Evolutionary conservation across 2,797 vertebrate genomes (phyloP).

Genomic region (Hypotaenidia okinawae): DNA sequence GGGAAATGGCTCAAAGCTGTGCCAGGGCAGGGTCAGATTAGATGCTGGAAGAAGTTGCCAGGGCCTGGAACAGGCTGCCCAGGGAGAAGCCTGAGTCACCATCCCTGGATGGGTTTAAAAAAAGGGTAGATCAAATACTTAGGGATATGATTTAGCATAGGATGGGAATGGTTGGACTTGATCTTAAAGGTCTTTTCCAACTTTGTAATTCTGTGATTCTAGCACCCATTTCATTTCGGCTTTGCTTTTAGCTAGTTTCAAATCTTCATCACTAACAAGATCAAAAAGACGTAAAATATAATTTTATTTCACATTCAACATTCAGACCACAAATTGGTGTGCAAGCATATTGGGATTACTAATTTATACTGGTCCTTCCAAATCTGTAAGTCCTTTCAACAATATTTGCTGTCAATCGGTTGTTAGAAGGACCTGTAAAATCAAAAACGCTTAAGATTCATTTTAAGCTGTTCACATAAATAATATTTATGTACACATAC

Average conservation of each 20-base stretch:
- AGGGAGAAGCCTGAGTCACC: too few species aligned
- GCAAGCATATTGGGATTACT: neutral
- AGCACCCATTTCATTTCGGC: neutral
- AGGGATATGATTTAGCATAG: too few species aligned
- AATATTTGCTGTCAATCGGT: neutral
- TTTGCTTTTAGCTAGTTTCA: constrained; percentile 2
- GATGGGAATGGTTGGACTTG: too few species aligned
- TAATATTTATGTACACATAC: neutral
- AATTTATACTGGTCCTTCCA: neutral
- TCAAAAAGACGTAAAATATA: neutral
- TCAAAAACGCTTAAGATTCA: neutral
- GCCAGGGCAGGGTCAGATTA: too few species aligned
- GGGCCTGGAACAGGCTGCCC: too few species aligned
- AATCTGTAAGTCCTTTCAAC: neutral
- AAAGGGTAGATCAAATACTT: too few species aligned
- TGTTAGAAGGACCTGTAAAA: neutral
- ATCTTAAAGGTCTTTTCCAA: too few species aligned
- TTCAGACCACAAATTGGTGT: neutral
- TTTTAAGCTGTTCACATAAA: neutral
- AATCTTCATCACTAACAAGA: neutral
- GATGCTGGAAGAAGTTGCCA: too few species aligned
- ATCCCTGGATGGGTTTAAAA: too few species aligned
- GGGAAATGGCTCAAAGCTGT: too few species aligned
- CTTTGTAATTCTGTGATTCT: neutral
- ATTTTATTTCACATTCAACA: neutral